phyloP scores from a whole-genome alignment of 2,888 invertebrate genomes.

The Thymelicus acteon region DNA sequence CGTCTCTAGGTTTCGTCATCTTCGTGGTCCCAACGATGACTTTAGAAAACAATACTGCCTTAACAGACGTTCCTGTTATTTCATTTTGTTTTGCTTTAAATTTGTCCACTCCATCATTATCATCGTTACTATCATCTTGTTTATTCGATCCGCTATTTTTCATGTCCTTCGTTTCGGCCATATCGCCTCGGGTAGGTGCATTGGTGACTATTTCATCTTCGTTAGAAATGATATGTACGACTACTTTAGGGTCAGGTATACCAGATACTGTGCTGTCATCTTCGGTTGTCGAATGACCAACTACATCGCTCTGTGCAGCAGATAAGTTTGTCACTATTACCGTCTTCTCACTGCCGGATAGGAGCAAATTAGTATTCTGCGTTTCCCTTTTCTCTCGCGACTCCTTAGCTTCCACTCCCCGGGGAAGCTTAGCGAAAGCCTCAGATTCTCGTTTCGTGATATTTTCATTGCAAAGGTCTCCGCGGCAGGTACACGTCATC shows the following conservation, averaged over 20 bases:
- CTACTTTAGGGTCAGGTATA: conserved; percentile 7
- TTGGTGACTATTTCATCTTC: conserved; percentile 24
- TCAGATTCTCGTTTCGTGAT: conserved; percentile 65
- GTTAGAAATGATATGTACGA: conserved; percentile 20
- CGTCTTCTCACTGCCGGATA: conserved; percentile 16
- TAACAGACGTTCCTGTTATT: conserved; percentile 18
- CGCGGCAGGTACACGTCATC: conserved; percentile 75
- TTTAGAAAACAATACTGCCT: conserved; percentile 16
- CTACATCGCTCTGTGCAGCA: conserved; percentile 3
- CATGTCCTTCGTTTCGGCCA: conserved; percentile 9
- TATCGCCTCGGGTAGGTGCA: conserved; percentile 1
- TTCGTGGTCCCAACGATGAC: conserved; percentile 13
- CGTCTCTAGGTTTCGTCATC: conserved; percentile 26
- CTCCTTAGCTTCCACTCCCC: conserved; percentile 35
- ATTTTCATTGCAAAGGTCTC: conserved; percentile 74
- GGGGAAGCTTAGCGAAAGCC: conserved; percentile 60
- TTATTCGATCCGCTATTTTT: not conserved
- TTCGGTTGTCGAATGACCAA: not conserved
- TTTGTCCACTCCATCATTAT: not conserved
- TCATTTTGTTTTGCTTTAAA: conserved; percentile 19
- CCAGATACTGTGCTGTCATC: not conserved
- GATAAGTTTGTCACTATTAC: conserved; percentile 27
- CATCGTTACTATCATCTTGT: not conserved
- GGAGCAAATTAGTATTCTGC: conserved; percentile 9
- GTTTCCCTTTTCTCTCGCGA: conserved; percentile 28